A percentile compares a stretch with the other conserved stretches of the same genome.
Conservation (phyloP, 92 coral and sea anemone species). For the Phenganax marumi region DNA sequence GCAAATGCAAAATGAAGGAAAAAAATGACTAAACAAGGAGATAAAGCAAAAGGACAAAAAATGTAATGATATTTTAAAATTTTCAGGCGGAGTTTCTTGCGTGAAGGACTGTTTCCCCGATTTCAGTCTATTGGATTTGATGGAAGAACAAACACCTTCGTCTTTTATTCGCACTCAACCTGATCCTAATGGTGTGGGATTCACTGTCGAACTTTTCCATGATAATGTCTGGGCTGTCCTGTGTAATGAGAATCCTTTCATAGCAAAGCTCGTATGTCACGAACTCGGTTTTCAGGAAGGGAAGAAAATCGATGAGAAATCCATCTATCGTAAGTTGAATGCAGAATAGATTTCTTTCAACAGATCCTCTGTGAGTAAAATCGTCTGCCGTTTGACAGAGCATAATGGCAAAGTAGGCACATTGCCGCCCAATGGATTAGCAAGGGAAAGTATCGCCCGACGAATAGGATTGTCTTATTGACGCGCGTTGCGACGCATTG, state of each 20-base stretch:
- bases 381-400: background rate
- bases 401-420: background rate
- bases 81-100: slow-evolving; percentile 59
- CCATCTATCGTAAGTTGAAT: background rate
- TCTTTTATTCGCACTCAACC: slow-evolving; percentile 58
- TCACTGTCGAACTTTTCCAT: slow-evolving; percentile 59
- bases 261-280: slow-evolving; percentile 68
- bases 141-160: slow-evolving; percentile 34
- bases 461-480: too few relatives aligned
- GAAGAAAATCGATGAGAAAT: background rate
- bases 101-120: slow-evolving; percentile 65
- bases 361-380: background rate
- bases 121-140: slow-evolving; percentile 57
- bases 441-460: too few relatives aligned
- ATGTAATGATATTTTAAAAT: slow-evolving; percentile 12
- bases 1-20: background rate
- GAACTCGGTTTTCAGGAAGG: slow-evolving; percentile 43
- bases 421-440: too few relatives aligned
- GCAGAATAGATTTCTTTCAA: background rate
- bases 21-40: background rate
- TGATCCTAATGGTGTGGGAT: slow-evolving; percentile 79
- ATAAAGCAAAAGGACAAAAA: background rate
- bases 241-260: slow-evolving; percentile 63
- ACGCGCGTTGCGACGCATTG: too few relatives aligned
- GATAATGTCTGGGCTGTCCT: slow-evolving; percentile 76